These are phyloP conservation scores for Ascaphus truei DNA, from an alignment of 2,113 vertebrate genomes.

Conservation along the genomic window DNA sequence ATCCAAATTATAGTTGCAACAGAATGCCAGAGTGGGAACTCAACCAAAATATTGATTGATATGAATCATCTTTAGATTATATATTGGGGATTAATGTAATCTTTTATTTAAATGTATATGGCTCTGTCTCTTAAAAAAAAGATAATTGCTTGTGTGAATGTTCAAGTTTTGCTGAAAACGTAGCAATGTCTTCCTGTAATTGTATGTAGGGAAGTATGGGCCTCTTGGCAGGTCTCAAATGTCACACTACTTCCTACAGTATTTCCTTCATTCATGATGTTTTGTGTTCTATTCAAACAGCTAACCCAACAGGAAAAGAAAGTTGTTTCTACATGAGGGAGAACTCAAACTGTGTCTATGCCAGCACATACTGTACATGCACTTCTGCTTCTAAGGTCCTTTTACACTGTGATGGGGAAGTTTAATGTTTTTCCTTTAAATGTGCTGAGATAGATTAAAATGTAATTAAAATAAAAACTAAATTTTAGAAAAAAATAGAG, in stretches of 20 bases:
- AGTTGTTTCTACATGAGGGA: slow-evolving; percentile 35
- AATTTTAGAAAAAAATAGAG: no score
- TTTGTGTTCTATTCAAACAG: slow-evolving; percentile 22
- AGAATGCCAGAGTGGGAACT: no score
- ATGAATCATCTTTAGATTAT: no score
- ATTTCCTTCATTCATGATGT: slow-evolving; percentile 20
- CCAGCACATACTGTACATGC: slow-evolving; percentile 5
- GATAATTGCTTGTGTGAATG: slow-evolving; percentile 5
- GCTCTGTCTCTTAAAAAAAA: no score
- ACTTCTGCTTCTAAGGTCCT: background rate
- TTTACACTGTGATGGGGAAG: background rate
- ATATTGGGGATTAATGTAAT: no score
- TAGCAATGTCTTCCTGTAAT: slow-evolving; percentile 21
- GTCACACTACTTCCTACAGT: slow-evolving; percentile 26
- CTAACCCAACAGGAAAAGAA: slow-evolving; percentile 42
- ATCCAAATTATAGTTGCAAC: no score
- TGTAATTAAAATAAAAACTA: no score
- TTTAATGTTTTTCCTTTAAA: background rate
- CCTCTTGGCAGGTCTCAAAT: slow-evolving; percentile 28
- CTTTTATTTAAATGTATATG: no score
- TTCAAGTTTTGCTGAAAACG: background rate
- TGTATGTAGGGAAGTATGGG: slow-evolving; percentile 16
- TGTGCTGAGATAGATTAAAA: no score
- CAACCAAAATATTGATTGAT: no score
- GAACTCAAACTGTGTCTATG: slow-evolving; percentile 29